Percentiles rank a stretch among this genome's conserved stretches.
phyloP scores from a whole-genome alignment of 1,140 invertebrate genomes.

The Bathynomus jamesi region DNA sequence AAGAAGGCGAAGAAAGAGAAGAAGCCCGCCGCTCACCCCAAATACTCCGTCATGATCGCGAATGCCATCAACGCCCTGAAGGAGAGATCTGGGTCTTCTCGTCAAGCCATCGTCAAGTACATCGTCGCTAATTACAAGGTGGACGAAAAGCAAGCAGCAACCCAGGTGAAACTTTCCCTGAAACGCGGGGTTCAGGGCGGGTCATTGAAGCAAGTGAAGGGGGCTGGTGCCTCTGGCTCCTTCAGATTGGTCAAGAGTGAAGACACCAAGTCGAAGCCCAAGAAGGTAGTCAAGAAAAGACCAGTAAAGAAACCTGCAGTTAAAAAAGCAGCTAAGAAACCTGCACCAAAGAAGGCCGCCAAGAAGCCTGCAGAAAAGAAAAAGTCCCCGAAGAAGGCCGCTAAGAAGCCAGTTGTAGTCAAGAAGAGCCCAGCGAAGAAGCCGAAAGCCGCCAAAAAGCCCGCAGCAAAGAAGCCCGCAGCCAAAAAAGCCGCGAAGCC shows the following conservation, averaged over 20 bases:
- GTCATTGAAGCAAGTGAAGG: conserved; percentile 39
- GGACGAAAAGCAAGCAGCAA: conserved; percentile 23
- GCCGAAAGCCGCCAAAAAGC: conserved; percentile 18
- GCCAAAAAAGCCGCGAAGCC: conserved; percentile 1
- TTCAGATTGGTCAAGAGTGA: conserved; percentile 30
- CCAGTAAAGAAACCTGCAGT: conserved; percentile 21
- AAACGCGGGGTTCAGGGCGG: conserved; percentile 37
- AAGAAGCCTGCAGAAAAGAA: conserved; percentile 37
- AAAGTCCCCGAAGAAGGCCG: conserved; percentile 25
- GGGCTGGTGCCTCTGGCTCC: conserved; percentile 38
- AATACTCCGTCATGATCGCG: conserved; percentile 39
- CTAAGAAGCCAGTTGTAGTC: conserved; percentile 23
- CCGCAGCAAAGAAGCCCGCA: conserved; percentile 8
- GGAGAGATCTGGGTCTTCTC: conserved; percentile 40
- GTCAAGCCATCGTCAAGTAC: conserved; percentile 41
- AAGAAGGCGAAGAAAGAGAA: conserved; percentile 5
- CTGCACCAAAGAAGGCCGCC: conserved; percentile 29
- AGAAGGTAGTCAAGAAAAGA: conserved; percentile 34
- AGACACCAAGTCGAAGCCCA: conserved; percentile 21
- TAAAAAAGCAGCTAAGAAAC: conserved; percentile 32
- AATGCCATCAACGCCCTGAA: conserved; percentile 39
- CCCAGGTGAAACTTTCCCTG: conserved; percentile 22
- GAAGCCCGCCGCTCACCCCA: conserved; percentile 38
- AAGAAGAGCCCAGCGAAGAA: conserved; percentile 33
- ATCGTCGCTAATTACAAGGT: conserved; percentile 40